These are phyloP conservation scores for Bettongia penicillata DNA, from an alignment of 2,113 vertebrate species.

Conservation along the genomic window DNA sequence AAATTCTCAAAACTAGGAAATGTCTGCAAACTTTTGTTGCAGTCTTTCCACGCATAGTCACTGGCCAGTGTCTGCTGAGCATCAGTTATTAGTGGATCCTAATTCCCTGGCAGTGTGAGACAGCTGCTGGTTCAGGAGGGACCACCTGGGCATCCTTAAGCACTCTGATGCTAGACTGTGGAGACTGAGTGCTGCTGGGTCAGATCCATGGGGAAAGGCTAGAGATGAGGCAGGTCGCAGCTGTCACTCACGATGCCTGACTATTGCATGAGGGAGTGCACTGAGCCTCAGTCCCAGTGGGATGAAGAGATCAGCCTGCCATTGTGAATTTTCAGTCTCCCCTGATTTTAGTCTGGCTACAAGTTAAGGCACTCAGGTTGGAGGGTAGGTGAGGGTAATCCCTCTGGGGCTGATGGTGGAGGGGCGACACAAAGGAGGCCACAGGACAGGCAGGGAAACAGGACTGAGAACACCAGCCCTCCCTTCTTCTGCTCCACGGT, in stretches of 20 bases:
- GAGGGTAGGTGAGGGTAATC: background rate
- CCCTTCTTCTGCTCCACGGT: background rate
- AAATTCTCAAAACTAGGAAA: constrained; percentile 64
- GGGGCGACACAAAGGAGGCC: background rate
- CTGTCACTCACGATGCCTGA: background rate
- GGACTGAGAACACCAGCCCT: background rate
- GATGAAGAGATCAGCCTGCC: background rate
- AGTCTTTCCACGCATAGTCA: background rate
- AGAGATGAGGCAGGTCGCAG: background rate
- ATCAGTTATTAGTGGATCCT: background rate
- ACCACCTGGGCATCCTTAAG: background rate
- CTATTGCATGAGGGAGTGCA: background rate
- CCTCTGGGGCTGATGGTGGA: background rate
- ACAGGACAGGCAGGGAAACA: background rate
- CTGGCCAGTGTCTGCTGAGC: background rate
- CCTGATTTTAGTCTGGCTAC: background rate
- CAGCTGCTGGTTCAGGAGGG: background rate
- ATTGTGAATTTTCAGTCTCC: background rate
- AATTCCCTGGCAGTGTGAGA: background rate
- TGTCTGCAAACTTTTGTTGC: constrained; percentile 62
- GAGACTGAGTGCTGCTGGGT: background rate
- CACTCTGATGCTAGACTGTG: background rate
- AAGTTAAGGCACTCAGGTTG: background rate
- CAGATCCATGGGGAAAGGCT: background rate
- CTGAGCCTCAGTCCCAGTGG: background rate